Evolutionary conservation across 2,113 vertebrate genomes (phyloP), one percentile per base, ranked within the genome.

Genomic region (Chiloscyllium plagiosum): DNA sequence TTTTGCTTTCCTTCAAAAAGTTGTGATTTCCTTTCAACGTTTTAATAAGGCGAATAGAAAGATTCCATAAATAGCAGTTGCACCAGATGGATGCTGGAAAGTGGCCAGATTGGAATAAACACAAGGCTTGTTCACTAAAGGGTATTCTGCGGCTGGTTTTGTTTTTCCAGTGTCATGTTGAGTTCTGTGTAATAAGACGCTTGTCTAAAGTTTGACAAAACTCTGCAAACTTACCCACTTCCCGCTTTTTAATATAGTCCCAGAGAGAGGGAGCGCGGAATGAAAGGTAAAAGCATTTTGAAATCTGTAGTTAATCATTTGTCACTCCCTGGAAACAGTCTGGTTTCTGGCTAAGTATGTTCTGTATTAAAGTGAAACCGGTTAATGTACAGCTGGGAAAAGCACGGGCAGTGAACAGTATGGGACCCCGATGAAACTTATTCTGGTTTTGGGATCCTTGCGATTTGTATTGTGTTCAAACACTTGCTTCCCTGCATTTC

Each of bases 271-370:
- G 87, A 65, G 13, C 12, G 52, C 56, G 15, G 52, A 29, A 3
- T 56, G 4, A 19, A 61, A 52, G 24, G 22, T 7, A 56, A 29
- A 33, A 29, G 5, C 5, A 72, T 7, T 29, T 8, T 8, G 6
- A 87, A 61, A 61, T 90, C 26, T 92, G 89, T n/a, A 66, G 89
- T 92, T 92, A 92, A 92, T 92, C 56, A 92, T 92, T 61, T 65
- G 87, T 17, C 0, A 26, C 52, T 61, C 50, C 56, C 87, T 33
- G 87, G 87, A 52, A 56, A 52, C 47, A 87, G 20, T 50, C 3
- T 86, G 15, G 37, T 50, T 50, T 33, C 78, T 83, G n/a, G n/a
- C n/a, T 26, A 15, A 61, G n/a, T 19, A n/a, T 19, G 4, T 37
- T 83, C n/a, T 83, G 78, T 37, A 20, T 5, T 61, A 61, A 61